Evolutionary conservation across 2,113 vertebrate species (phyloP).

Genomic region (Ia io): DNA sequence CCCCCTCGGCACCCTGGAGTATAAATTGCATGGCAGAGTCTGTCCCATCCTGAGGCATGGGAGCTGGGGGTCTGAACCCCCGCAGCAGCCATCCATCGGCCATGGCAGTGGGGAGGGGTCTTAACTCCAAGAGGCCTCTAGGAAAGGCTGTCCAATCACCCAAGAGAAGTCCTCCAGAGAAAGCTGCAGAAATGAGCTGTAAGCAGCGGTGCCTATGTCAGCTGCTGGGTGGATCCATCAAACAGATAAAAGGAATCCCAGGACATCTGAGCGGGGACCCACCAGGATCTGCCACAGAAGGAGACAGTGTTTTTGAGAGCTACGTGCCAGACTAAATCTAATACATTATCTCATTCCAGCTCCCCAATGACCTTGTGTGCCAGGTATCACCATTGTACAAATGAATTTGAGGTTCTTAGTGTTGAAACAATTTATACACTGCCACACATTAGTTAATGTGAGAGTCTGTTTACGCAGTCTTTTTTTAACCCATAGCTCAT

Average conservation of each 20-base stretch:
- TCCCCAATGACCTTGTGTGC: not conserved
- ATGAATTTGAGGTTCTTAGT: not conserved
- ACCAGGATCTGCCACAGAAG: not conserved
- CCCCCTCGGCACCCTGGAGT: not conserved
- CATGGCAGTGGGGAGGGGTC: not conserved
- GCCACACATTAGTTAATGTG: not conserved
- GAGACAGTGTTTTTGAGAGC: not conserved
- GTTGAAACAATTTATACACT: not conserved
- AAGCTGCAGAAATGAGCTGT: not conserved
- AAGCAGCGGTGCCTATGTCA: not conserved
- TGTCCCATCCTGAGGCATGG: not conserved
- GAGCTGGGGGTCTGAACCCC: not conserved
- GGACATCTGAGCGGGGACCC: too few species aligned
- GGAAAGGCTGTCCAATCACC: not conserved
- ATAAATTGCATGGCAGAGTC: fast-evolving
- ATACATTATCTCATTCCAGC: not conserved
- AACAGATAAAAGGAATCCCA: not conserved
- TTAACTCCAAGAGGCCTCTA: not conserved
- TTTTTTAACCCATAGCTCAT: not conserved
- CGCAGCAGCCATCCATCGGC: not conserved
- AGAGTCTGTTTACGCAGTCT: not conserved
- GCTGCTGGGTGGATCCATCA: not conserved
- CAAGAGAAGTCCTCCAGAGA: not conserved
- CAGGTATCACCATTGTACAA: not conserved
- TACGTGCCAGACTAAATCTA: not conserved